Conservation (phyloP, 2,113 vertebrate species). For the Saimiri boliviensis region DNA sequence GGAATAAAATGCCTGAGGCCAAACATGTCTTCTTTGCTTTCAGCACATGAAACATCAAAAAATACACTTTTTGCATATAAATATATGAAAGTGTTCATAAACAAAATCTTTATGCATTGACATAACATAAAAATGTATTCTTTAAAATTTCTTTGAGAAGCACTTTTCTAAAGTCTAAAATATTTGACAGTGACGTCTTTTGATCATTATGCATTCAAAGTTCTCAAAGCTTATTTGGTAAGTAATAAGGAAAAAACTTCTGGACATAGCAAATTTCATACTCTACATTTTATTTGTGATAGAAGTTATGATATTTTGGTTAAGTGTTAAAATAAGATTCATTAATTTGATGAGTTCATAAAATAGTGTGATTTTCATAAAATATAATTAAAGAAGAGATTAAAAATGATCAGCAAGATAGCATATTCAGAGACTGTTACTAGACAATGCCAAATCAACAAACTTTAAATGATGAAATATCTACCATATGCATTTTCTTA, state of each 20-base stretch:
- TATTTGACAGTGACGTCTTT: slow-evolving; percentile 30
- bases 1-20: slow-evolving; percentile 64
- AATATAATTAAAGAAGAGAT: background rate
- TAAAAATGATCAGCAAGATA: background rate
- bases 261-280: rapidly evolving
- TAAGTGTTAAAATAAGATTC: background rate
- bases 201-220: slow-evolving; percentile 27
- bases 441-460: background rate
- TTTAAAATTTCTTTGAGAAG: slow-evolving; percentile 62
- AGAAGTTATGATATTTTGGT: background rate
- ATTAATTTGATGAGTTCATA: background rate
- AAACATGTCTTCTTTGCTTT: slow-evolving; percentile 51
- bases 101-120: slow-evolving; percentile 68
- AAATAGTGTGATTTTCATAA: background rate
- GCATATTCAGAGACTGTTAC: background rate
- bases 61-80: slow-evolving; percentile 66
- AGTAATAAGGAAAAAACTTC: background rate
- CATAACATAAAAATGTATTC: slow-evolving; percentile 58
- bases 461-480: background rate
- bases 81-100: slow-evolving; percentile 60
- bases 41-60: slow-evolving; percentile 45
- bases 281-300: background rate
- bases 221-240: background rate
- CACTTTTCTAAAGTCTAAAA: slow-evolving; percentile 49
- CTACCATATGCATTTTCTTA: background rate